Evolutionary conservation across 92 coral and sea anemone genomes (phyloP).

Genomic region (Micromussa lordhowensis): DNA sequence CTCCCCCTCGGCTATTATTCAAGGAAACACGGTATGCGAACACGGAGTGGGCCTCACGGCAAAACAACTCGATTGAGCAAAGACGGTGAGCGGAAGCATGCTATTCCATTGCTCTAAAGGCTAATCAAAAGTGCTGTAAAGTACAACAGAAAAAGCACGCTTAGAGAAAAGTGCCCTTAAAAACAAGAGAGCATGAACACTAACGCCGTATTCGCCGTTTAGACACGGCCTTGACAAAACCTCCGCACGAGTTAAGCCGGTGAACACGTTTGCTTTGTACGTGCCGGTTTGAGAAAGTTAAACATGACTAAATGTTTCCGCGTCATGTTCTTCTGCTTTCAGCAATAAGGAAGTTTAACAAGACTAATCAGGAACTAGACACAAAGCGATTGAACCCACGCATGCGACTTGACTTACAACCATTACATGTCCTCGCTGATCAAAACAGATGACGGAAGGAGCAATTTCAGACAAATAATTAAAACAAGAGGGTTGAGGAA

Average conservation of each 20-base stretch:
- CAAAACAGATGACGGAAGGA: not conserved
- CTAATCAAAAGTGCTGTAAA: not conserved
- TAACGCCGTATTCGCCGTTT: not conserved
- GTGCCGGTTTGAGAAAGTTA: not conserved
- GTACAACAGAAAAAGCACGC: not conserved
- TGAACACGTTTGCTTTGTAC: not conserved
- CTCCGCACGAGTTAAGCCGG: not conserved
- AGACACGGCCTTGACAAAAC: not conserved
- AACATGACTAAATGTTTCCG: not conserved
- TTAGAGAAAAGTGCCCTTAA: not conserved
- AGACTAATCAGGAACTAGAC: not conserved
- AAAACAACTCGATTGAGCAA: no score
- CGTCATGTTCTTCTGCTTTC: not conserved
- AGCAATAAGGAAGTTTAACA: not conserved
- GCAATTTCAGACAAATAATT: no score
- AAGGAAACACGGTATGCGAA: no score
- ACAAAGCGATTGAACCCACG: not conserved
- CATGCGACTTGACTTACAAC: not conserved
- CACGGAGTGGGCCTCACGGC: no score
- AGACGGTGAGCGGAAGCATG: no score
- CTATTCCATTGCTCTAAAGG: no score
- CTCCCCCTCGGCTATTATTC: no score
- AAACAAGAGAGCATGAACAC: not conserved
- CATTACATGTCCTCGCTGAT: not conserved
- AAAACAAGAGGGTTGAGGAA: not conserved